Base-by-base conservation (phyloP, 2,888 invertebrate genomes). In the Mimachlamys varia region DNA sequence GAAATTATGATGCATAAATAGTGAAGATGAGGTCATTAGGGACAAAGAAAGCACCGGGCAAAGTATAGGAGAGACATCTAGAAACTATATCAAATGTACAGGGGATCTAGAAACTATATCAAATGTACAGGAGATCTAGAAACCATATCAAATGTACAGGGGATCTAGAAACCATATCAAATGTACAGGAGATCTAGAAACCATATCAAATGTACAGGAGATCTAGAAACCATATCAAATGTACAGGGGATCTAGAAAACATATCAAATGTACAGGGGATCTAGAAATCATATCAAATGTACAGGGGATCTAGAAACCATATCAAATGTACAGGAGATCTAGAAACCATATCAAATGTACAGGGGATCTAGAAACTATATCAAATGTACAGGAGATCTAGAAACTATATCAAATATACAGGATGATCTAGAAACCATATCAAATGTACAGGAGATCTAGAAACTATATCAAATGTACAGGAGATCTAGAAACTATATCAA, bases 251-350 rank as follows among this genome's bases (percentile, higher is more conserved):
- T 76, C 76, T 76, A 76, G 58, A 76, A n/a, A n/a, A n/a, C n/a
- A n/a, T n/a, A n/a, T n/a, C n/a, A n/a, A n/a, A n/a, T n/a, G n/a
- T n/a, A n/a, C n/a, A n/a, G n/a, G n/a, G n/a, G n/a, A n/a, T n/a
- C n/a, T n/a, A n/a, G n/a, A n/a, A n/a, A n/a, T n/a, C n/a, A n/a
- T n/a, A n/a, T n/a, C n/a, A n/a, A n/a, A n/a, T n/a, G n/a, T n/a
- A n/a, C n/a, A n/a, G n/a, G n/a, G n/a, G 62, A 62, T 62, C 62
- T 62, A 27, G 62, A 62, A 53, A 62, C 62, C n/a, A n/a, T 62
- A 62, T 53, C 53, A 53, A 76, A 76, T 33, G 27, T 33, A 33
- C 12, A 27, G 62, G 62, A 62, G 62, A 62, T n/a, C n/a, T 22
- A 76, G 33, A 76, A 76, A 76, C 76, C 33, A 33, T 33, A 76